Evolutionary conservation across 2,888 invertebrate genomes (phyloP), one percentile per base, ranked within the genome.

Genomic region (Entomobrya proxima): DNA sequence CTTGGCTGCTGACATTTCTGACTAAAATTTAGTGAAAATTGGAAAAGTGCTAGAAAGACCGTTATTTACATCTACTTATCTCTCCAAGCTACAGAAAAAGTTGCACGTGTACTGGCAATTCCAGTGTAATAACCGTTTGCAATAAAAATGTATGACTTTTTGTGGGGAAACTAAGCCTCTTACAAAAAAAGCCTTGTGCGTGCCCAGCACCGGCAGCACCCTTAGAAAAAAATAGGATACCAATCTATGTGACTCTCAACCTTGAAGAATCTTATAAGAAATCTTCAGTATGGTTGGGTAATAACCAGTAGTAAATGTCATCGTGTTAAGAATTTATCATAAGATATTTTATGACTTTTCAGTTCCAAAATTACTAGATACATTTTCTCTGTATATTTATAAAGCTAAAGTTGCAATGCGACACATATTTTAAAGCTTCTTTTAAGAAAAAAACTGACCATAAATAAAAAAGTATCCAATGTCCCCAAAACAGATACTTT

Each of bases 71-170:
- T 52, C 21, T 52, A 52, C 52, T 52, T 52, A 52, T 52, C 52
- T 52, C 52, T 52, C 52, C 52, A 21, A 3, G 6, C 3, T 52
- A 11, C 24, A 21, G 52, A 21, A 52, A 3, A 4, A 15, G 4
- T 3, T 9, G 35, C 61, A 61, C 61, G 61, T 61, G 61, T 21
- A 61, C 15, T 7, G 9, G n/a, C 61, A 52, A 52, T 11, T 4
- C 21, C 6, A 9, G 24, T 52, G 61, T 32, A 61, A 61, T 61
- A 61, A 61, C 30, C 44, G 32, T 6, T 61, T 61, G 30, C 32
- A 61, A 61, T 61, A 61, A 61, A 61, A 61, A 11, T 61, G 35
- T 7, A 61, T 61, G 61, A 61, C 61, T 61, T 32, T 61, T 15
- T 61, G 32, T n/a, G n/a, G n/a, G n/a, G n/a, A 24, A 52, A 52